Evolutionary conservation across 1,140 invertebrate species (phyloP), one percentile per base, ranked within the genome.

Genomic region (Polypedilum pembai): DNA sequence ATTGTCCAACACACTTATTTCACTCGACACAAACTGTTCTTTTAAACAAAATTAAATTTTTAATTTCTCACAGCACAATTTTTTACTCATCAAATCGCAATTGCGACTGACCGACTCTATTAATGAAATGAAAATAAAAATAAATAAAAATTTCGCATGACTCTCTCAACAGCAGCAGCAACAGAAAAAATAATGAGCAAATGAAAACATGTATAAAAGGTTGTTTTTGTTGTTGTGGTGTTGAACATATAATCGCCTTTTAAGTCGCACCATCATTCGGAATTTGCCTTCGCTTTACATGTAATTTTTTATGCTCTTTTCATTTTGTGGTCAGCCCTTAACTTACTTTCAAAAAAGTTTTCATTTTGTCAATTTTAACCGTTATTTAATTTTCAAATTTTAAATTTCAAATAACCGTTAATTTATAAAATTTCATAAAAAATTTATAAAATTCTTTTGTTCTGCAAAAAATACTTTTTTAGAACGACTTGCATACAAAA

Each of bases 81-180:
- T 33, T 33, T 33, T 33, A 33, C 24, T 33, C 24, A 56, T 56
- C 45, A 56, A 56, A 12, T 56, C 45, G 8, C 65, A 21, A 69
- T 18, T 21, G 20, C 65, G 65, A 20, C 65, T 69, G 20, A 18
- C 18, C 18, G 65, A 69, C 65, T 69, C 65, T 20, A 69, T 69
- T 69, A 21, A 69, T 69, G 65, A 69, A 69, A 69, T 69, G 65
- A 21, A 69, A 69, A 69, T 69, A 69, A 69, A 21, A 20, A 69
- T 69, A 56, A 56, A 56, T 12, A 56, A 56, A 56, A 56, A 56
- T 56, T 56, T 56, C 45, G 45, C 45, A 56, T 56, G 45, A 56
- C 45, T 56, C 45, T 56, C 45, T 56, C 45, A 56, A 56, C n/a
- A 56, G n/a, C 24, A 56, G 45, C 45, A 56, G 45, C 12, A 56